Percentiles rank a stretch among this genome's conserved stretches.
phyloP scores from a whole-genome alignment of 2,888 invertebrate species.

The Lobophora halterata region DNA sequence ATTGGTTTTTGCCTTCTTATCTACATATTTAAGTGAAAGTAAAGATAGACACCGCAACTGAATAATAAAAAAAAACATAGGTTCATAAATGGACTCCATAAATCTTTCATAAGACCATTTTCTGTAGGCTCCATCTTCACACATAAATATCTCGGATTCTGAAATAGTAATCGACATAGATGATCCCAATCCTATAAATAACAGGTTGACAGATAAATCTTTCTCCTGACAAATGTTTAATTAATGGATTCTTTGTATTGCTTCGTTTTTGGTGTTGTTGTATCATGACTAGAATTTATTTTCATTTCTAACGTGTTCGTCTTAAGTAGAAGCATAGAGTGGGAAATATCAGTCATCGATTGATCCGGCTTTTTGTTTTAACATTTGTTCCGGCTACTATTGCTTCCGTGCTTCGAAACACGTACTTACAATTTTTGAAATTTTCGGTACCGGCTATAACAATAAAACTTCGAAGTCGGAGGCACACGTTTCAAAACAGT shows the following conservation, averaged over 20 bases:
- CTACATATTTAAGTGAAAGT: no score
- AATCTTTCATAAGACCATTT: slow-evolving; percentile 15
- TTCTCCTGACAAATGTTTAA: slow-evolving; percentile 32
- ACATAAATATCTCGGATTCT: slow-evolving; percentile 23
- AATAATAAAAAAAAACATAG: no score
- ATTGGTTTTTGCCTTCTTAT: no score
- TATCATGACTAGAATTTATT: slow-evolving; percentile 28
- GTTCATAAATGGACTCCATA: slow-evolving; percentile 4
- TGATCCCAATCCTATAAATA: slow-evolving; percentile 22
- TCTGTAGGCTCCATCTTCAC: slow-evolving; percentile 20
- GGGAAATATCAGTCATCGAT: not conserved
- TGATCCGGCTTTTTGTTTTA: slow-evolving; percentile 5
- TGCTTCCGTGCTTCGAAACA: no score
- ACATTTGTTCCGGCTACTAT: no score
- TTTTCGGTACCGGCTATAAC: no score
- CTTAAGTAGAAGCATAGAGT: slow-evolving; percentile 6
- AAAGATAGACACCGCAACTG: no score
- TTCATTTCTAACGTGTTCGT: slow-evolving; percentile 18
- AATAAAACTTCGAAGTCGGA: no score
- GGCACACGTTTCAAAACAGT: no score
- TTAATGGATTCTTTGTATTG: slow-evolving; percentile 34
- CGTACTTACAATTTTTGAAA: no score
- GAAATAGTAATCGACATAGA: slow-evolving; percentile 22
- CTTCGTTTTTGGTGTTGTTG: slow-evolving; percentile 27
- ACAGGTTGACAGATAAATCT: slow-evolving; percentile 25